These are phyloP conservation scores for human (Homo sapiens) DNA, from an alignment of 2,113 vertebrate genomes.

Conservation along the genomic window GRCh38 chr2:66541501-66542000, in stretches of 20 bases:
- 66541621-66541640: not conserved
- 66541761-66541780: conserved; percentile 75
- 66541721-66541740: conserved; percentile 76
- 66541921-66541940: conserved; percentile 89
- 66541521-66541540: conserved; percentile 73
- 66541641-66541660: not conserved
- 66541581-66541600: not conserved
- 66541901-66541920: conserved; percentile 89
- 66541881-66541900: conserved; percentile 94
- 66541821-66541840: conserved; percentile 84
- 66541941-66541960: conserved; percentile 88
- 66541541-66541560: conserved; percentile 44
- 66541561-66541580: conserved; percentile 54
- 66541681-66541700: conserved; percentile 70
- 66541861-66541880: conserved; percentile 92
- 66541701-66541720: conserved; percentile 73
- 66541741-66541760: conserved; percentile 46
- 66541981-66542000: conserved; percentile 75
- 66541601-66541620: conserved; percentile 32
- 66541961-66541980: conserved; percentile 84
- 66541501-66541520: conserved; percentile 68
- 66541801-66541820: conserved; percentile 83
- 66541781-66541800: conserved; percentile 77
- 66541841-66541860: conserved; percentile 88
- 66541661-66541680: not conserved